Percentiles rank a stretch among this genome's conserved stretches.
Evolutionary conservation across 1,140 invertebrate genomes (phyloP).

Genomic region (Tetramorium parvispinum): DNA sequence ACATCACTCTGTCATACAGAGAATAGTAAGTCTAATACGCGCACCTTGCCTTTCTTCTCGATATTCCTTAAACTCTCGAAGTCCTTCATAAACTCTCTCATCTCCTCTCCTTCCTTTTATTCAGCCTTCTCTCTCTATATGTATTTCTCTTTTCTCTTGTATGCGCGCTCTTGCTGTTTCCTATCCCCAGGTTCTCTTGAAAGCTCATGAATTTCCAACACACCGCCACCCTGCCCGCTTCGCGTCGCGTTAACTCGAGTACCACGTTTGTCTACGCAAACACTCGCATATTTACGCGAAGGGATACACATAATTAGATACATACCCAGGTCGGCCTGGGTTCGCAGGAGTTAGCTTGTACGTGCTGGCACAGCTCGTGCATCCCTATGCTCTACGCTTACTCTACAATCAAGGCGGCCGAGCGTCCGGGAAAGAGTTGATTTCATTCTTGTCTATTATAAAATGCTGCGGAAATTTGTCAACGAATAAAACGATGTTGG

Average conservation of each 20-base stretch:
- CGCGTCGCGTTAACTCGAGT: slow-evolving; percentile 44
- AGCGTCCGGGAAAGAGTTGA: slow-evolving; percentile 8
- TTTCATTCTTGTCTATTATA: background rate
- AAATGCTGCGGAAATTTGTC: background rate
- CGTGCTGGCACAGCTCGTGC: slow-evolving; percentile 6
- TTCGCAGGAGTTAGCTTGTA: slow-evolving; percentile 29
- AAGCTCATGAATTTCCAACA: slow-evolving; percentile 79
- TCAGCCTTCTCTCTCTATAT: background rate
- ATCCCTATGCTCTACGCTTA: background rate
- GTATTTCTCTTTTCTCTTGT: background rate
- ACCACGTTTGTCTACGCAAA: slow-evolving; percentile 49
- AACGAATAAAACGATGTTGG: background rate
- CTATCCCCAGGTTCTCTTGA: slow-evolving; percentile 56
- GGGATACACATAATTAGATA: slow-evolving; percentile 65
- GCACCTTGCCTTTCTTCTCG: slow-evolving; percentile 23
- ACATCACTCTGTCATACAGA: background rate
- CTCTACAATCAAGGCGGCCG: background rate
- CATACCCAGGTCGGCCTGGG: slow-evolving; percentile 7
- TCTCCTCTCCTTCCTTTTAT: background rate
- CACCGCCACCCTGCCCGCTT: slow-evolving; percentile 57
- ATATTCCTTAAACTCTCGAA: slow-evolving; percentile 43
- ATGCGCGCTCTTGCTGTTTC: slow-evolving; percentile 48
- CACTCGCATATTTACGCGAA: slow-evolving; percentile 56
- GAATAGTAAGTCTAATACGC: slow-evolving; percentile 3
- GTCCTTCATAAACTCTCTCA: background rate